Base-by-base conservation (phyloP, 2,797 vertebrate species). In the Cetoscarus ocellatus region DNA sequence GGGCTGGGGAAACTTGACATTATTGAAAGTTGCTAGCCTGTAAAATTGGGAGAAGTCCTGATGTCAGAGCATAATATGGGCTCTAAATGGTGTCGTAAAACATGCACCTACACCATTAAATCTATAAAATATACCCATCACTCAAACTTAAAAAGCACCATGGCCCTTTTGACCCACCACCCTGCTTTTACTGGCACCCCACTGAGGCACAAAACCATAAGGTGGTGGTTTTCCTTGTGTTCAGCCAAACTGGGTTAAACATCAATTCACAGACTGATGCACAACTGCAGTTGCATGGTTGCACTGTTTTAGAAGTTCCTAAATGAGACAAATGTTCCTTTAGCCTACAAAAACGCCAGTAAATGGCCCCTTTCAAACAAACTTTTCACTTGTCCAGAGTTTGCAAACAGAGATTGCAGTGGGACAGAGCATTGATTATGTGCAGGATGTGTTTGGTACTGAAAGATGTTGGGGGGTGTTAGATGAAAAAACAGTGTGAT, bases 401-500 rank as follows among this genome's bases (percentile, higher is more conserved):
- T 86, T 62, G 77, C 80, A 88, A 88, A 91, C 86, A 91, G 86
- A 86, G 81, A 83, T 84, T 87, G 73, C 66, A 67, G 65, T 47
- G 67, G 75, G 85, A 92, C 91, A 92, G 91, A 92, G 86, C 83
- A 54, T 66, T 87, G 87, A 82, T 89, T 92, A 92, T 93, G 81
- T 84, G 82, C 80, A 75, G 80, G 89, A 89, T 84, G 89, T 86
- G 86, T 91, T 91, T 92, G 83, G 77, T 85, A 83, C 79, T 90
- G 86, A 89, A 87, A 86, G 86, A 91, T 91, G 88, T 82, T 70
- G 43, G 79, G 76, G 74, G 65, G 62, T 64, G 72, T 84, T 57
- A 67, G 70, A 75, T 82, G 86, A 82, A 88, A 88, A 85, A 91
- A 93, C 92, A 93, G 85, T 85, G 88, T 85, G 78, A 85, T 74